Conservation (phyloP, 2,888 invertebrate species). For the Agrotis ipsilon region DNA sequence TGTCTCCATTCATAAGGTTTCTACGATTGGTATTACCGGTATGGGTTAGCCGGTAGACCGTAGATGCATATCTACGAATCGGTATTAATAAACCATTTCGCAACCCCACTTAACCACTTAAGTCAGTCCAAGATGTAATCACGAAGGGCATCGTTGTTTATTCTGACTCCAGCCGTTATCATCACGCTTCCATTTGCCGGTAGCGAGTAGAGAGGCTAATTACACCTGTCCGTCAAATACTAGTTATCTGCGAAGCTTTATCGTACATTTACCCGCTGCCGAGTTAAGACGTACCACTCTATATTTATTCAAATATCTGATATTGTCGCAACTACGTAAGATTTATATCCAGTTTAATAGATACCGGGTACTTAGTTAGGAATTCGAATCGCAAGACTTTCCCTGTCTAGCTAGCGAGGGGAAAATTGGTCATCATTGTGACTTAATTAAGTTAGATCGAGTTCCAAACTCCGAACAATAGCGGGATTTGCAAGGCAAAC, state of each 20-base stretch:
- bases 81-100: slow-evolving; percentile 70
- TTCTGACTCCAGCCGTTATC: slow-evolving; percentile 76
- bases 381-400: slow-evolving; percentile 61
- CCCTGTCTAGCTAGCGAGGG: slow-evolving; percentile 54
- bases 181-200: slow-evolving; percentile 79
- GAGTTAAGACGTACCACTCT: slow-evolving; percentile 68
- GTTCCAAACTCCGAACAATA: slow-evolving; percentile 53
- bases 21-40: slow-evolving; percentile 25
- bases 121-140: slow-evolving; percentile 76
- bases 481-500: slow-evolving; percentile 30
- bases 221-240: slow-evolving; percentile 87
- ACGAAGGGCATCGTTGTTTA: slow-evolving; percentile 86
- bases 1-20: slow-evolving; percentile 54
- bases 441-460: slow-evolving; percentile 59
- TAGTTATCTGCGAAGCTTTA: slow-evolving; percentile 80
- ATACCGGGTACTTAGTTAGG: slow-evolving; percentile 64
- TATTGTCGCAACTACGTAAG: slow-evolving; percentile 66
- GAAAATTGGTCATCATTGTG: slow-evolving; percentile 60
- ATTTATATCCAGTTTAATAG: slow-evolving; percentile 68
- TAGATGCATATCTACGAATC: slow-evolving; percentile 32
- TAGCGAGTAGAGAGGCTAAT: slow-evolving; percentile 81
- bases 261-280: slow-evolving; percentile 78
- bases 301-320: slow-evolving; percentile 70
- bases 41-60: slow-evolving; percentile 19
- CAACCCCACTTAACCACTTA: slow-evolving; percentile 80